Conservation (phyloP, 2,113 vertebrate species). For the Gymnocephalus cernua region DNA sequence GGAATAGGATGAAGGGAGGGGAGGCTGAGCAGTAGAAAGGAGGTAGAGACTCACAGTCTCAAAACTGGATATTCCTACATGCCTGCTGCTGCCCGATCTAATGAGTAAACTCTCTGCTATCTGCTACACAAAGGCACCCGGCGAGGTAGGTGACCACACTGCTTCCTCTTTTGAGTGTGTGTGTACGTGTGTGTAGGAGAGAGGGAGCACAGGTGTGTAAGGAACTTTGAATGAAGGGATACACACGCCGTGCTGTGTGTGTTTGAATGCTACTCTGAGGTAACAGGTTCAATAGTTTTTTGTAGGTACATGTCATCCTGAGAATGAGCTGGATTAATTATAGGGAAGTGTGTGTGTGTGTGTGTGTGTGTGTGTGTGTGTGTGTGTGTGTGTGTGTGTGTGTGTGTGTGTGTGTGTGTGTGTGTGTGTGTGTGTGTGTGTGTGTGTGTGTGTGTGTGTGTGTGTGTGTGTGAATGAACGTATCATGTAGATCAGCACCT, state of each 20-base stretch:
- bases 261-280: constrained; percentile 20
- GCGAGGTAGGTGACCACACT: constrained; percentile 83
- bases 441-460: constrained; percentile 23
- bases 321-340: constrained; percentile 38
- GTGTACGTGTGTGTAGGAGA: constrained; percentile 39
- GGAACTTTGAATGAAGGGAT: constrained; percentile 65
- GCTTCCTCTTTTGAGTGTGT: constrained; percentile 58
- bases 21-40: constrained; percentile 76
- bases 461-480: constrained; percentile 40
- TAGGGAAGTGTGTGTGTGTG: constrained; percentile 4
- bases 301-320: constrained; percentile 24
- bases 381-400: constrained; percentile 17
- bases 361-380: constrained; percentile 25
- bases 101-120: constrained; percentile 80
- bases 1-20: constrained; percentile 77
- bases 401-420: constrained; percentile 16
- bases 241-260: constrained; percentile 34
- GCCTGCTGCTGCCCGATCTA: constrained; percentile 78
- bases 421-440: constrained; percentile 21
- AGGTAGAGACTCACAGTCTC: constrained; percentile 76
- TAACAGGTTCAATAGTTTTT: constrained; percentile 31
- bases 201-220: constrained; percentile 58
- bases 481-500: constrained; percentile 68
- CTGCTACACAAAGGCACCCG: constrained; percentile 77
- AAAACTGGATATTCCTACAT: constrained; percentile 84